Evolutionary conservation across 2,113 vertebrate species (phyloP), one percentile per base, ranked within the genome.

Genomic region (Stigmatopora nigra): DNA sequence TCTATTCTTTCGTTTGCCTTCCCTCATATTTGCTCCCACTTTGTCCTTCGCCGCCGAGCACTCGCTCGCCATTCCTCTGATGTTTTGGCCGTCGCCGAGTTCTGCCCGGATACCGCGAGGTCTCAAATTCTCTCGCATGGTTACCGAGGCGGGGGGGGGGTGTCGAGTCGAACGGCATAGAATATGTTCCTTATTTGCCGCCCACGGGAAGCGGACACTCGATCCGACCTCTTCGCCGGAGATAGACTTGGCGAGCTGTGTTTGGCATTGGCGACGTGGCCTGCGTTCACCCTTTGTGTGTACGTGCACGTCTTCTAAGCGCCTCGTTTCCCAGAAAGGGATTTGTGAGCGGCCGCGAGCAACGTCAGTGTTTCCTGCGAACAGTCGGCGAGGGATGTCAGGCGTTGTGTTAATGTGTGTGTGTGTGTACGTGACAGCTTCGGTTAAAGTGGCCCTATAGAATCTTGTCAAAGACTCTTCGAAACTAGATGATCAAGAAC

Each of bases 331-430:
- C 81, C 82, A 85, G 84, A 86, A 85, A 83, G 77, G 75, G 83
- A 86, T 86, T 88, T 86, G 79, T 73, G 78, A 83, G 81, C 71
- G 4, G 82, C 88, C 76, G 65, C 60, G 31, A 82, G 84, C 85
- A 52, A 87, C 84, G 82, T 86, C 85, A 84, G 84, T 84, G 82
- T 85, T 87, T 84, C 83, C 84, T 84, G 82, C 81, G 84, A 87
- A 87, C 80, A 87, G 68, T 83, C 57, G 66, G 78, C 25, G 69
- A 71, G 73, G 79, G 74, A 73, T 44, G 47, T 35, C 53, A 61
- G 70, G 70, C 3, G n/a, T n/a, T n/a, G n/a, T n/a, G n/a, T n/a
- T n/a, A 17, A 49, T 67, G 68, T 65, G 22, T 1, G 53, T 56
- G 53, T 13, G 53, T 56, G 53, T 61, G 68, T 65, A 67, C 47